These are phyloP conservation scores for Symphodus melops DNA, from an alignment of 2,113 vertebrate genomes.

Conservation along the genomic window DNA sequence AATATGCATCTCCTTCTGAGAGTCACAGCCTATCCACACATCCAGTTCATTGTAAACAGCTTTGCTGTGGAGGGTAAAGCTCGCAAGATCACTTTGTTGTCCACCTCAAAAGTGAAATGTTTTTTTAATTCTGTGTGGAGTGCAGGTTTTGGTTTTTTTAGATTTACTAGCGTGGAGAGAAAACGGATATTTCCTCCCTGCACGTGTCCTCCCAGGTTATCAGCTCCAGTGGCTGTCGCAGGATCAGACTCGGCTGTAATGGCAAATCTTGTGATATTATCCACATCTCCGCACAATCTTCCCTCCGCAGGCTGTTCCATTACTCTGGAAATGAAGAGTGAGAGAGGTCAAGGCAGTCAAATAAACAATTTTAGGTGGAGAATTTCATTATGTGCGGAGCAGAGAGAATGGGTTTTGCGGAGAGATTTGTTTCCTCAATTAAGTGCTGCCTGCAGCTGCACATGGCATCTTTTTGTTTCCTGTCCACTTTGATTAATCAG, in stretches of 20 bases:
- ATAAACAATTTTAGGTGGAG: slow-evolving; percentile 64
- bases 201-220: slow-evolving; percentile 28
- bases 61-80: slow-evolving; percentile 14
- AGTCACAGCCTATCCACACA: too few relatives aligned
- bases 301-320: slow-evolving; percentile 42
- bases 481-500: slow-evolving; percentile 17
- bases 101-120: not conserved
- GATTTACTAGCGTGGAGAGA: slow-evolving; percentile 61
- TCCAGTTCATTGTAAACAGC: slow-evolving; percentile 4
- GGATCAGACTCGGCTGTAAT: slow-evolving; percentile 30
- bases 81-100: slow-evolving; percentile 22
- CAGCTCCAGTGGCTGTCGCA: slow-evolving; percentile 37
- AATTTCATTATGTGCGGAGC: slow-evolving; percentile 54
- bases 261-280: slow-evolving; percentile 56
- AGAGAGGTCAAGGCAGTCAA: slow-evolving; percentile 57
- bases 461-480: slow-evolving; percentile 52
- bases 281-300: slow-evolving; percentile 47
- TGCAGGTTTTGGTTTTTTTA: slow-evolving; percentile 24
- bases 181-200: slow-evolving; percentile 56
- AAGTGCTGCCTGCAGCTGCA: slow-evolving; percentile 40
- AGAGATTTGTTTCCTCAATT: slow-evolving; percentile 62
- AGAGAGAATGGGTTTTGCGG: slow-evolving; percentile 34
- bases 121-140: slow-evolving; percentile 15
- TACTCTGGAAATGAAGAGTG: slow-evolving; percentile 57
- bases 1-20: not conserved